Evolutionary conservation across 2,888 invertebrate species (phyloP), one percentile per base, ranked within the genome.

Genomic region (Hemithea aestivaria): DNA sequence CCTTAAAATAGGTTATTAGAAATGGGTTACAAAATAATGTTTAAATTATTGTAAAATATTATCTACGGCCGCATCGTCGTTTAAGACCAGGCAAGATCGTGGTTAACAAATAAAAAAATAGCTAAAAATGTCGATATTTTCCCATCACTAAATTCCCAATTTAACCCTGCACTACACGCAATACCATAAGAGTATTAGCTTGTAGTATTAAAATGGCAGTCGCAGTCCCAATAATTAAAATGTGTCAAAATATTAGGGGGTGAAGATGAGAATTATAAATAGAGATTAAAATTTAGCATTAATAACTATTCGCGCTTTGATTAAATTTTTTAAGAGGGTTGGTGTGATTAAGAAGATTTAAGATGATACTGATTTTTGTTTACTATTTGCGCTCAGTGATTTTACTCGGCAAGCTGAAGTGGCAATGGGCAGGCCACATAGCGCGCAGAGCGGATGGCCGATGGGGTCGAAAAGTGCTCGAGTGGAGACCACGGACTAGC

Each of bases 141-240:
- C 42, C 42, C 79, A 66, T 52, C 78, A 60, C 78, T 79, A 68
- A 28, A 29, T 51, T 35, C 37, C 61, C 64, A 68, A 74, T 77
- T 77, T 67, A 66, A 69, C 58, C 64, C 58, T 46, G 55, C 52
- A 63, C 49, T 41, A 36, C 27, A 52, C 61, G 56, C 57, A 56
- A 59, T 56, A 56, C 60, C 47, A 64, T 79, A 84, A 84, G 83
- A 77, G 78, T 83, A 78, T 85, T 84, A 81, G 55, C 56, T 54
- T 69, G 67, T 62, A 67, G 82, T 83, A 81, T 80, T 76, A 80
- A 83, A 84, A 82, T 75, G 74, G 74, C 70, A 53, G 29, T 51
- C 57, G 58, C 62, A 48, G 50, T 40, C 47, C 43, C 45, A 45
- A 62, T 80, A 81, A 82, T 84, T 83, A 82, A 83, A 81, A 79